Percentiles rank a stretch among this genome's conserved stretches.
Conservation (phyloP, 2,113 vertebrate genomes). For the Pangasianodon hypophthalmus region DNA sequence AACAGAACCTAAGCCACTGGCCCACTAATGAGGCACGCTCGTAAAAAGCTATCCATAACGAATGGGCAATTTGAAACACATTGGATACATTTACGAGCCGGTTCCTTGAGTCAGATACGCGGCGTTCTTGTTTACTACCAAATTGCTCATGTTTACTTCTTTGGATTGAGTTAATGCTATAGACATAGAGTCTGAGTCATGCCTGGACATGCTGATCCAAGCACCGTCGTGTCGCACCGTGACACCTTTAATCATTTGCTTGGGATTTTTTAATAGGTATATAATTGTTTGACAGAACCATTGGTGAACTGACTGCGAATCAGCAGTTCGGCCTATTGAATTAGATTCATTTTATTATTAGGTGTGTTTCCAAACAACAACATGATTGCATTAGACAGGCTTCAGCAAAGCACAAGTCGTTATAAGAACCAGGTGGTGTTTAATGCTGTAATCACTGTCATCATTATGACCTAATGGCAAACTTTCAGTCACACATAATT, state of each 20-base stretch:
- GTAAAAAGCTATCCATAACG: conserved; percentile 79
- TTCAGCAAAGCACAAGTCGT: conserved; percentile 22
- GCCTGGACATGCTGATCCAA: not conserved
- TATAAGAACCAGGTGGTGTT: conserved; percentile 48
- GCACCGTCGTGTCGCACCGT: not conserved
- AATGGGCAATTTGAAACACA: conserved; percentile 80
- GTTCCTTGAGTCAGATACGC: conserved; percentile 48
- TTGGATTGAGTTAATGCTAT: conserved; percentile 23
- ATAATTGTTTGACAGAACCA: conserved; percentile 27
- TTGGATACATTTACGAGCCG: conserved; percentile 71
- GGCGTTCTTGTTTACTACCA: conserved; percentile 37
- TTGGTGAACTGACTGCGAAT: conserved; percentile 9
- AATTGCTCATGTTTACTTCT: conserved; percentile 26
- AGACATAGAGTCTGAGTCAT: conserved; percentile 6
- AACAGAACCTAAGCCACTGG: conserved; percentile 68
- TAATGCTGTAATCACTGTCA: conserved; percentile 49
- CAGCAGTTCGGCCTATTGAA: conserved; percentile 21
- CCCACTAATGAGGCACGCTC: conserved; percentile 73
- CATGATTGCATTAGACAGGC: conserved; percentile 50
- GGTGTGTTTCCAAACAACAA: conserved; percentile 40
- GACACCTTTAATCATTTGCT: conserved; percentile 22
- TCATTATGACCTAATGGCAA: conserved; percentile 44
- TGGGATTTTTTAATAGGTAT: conserved; percentile 11
- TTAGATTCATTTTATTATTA: conserved; percentile 33
- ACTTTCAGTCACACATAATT: conserved; percentile 43